phyloP scores from a whole-genome alignment of 2,113 vertebrate species.

The Carlito syrichta region DNA sequence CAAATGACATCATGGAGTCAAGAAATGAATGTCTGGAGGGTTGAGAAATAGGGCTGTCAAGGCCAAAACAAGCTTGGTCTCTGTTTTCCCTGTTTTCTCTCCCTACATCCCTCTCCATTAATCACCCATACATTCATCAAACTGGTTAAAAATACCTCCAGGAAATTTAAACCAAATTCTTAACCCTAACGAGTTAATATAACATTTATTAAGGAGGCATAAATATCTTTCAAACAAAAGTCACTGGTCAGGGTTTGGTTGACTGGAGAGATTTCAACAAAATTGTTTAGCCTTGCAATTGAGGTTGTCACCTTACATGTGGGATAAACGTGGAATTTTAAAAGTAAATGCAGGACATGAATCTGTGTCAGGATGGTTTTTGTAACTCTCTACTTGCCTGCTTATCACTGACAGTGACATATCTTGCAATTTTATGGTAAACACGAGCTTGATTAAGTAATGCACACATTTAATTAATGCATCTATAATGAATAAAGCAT shows the following conservation, averaged over 20 bases:
- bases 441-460: constrained; percentile 7
- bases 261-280: neutral
- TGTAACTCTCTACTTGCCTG: neutral
- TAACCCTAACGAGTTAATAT: constrained; percentile 28
- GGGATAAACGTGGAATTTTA: neutral
- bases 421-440: constrained; percentile 15
- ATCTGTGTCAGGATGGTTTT: neutral
- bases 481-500: neutral
- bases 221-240: constrained; percentile 36
- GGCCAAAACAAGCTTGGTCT: constrained; percentile 14
- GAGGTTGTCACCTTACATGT: neutral
- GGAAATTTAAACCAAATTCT: constrained; percentile 48
- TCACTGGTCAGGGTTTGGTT: neutral
- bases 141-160: constrained; percentile 37
- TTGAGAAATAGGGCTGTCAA: neutral
- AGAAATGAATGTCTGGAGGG: neutral
- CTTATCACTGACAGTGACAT: neutral
- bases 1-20: neutral
- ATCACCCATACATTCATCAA: constrained; percentile 37
- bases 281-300: neutral
- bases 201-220: constrained; percentile 39
- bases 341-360: neutral
- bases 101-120: neutral
- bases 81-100: neutral
- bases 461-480: constrained; percentile 10